Evolutionary conservation across 2,888 invertebrate species (phyloP).

Genomic region (Cephus runcator): DNA sequence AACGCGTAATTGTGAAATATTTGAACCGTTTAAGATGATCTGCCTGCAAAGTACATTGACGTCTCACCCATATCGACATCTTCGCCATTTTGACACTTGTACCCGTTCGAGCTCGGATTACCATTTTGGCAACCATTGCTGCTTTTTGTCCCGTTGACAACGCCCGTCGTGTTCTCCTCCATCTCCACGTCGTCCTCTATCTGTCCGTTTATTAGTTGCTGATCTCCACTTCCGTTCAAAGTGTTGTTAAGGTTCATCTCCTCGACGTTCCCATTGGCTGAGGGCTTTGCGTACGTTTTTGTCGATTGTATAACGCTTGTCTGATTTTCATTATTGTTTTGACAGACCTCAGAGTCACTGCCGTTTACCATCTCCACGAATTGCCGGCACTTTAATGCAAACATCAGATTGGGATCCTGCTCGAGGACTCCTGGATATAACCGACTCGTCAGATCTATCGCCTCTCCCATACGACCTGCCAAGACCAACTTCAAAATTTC

Average conservation of each 20-base stretch:
- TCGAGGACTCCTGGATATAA: conserved; percentile 95
- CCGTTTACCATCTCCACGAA: conserved; percentile 99
- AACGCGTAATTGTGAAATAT: not conserved
- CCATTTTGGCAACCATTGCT: conserved; percentile 74
- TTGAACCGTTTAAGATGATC: not conserved
- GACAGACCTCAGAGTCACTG: conserved; percentile 77
- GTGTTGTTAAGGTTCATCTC: conserved; percentile 69
- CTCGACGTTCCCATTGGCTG: conserved; percentile 62
- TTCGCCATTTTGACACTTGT: conserved; percentile 74
- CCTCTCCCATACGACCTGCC: conserved; percentile 94
- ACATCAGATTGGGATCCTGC: conserved; percentile 88
- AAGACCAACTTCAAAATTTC: conserved; percentile 94
- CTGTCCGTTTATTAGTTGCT: conserved; percentile 58
- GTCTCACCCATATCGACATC: conserved; percentile 79
- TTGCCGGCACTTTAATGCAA: conserved; percentile 96
- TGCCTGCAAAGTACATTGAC: conserved; percentile 4
- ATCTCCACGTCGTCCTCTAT: conserved; percentile 68
- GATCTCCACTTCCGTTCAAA: conserved; percentile 65
- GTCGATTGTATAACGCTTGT: conserved; percentile 89
- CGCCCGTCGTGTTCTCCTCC: conserved; percentile 68
- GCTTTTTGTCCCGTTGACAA: conserved; percentile 59
- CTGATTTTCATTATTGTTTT: conserved; percentile 63
- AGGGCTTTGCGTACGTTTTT: conserved; percentile 64
- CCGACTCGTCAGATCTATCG: conserved; percentile 88
- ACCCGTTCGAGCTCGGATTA: conserved; percentile 61